Conservation (phyloP, 2,797 vertebrate species). For the Urophycis tenuis region DNA sequence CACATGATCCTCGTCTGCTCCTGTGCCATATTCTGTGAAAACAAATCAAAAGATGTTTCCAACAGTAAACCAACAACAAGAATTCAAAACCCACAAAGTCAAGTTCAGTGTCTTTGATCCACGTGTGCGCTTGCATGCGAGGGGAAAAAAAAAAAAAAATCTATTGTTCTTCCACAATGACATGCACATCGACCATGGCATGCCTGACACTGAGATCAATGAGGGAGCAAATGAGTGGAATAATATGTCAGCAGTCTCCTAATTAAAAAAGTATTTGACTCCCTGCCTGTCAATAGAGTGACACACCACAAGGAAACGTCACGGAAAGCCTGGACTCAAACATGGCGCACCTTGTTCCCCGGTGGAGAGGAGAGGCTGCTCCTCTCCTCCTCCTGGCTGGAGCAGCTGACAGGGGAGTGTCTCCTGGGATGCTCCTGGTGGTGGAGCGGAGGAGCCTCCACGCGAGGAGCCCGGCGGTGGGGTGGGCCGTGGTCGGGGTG, state of each 20-base stretch:
- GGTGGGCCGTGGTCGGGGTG: slow-evolving; percentile 8
- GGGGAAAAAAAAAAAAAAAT: slow-evolving; percentile 9
- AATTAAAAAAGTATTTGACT: slow-evolving; percentile 25
- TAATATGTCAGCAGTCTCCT: slow-evolving; percentile 41
- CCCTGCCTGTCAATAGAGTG: neutral
- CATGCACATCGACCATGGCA: neutral
- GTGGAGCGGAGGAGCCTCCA: neutral
- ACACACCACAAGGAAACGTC: slow-evolving; percentile 5
- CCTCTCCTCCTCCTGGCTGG: slow-evolving; percentile 53
- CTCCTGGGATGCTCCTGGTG: slow-evolving; percentile 23
- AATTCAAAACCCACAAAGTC: neutral
- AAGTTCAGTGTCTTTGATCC: neutral
- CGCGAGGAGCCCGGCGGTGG: neutral
- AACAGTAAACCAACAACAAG: neutral
- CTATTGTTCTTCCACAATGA: slow-evolving; percentile 16
- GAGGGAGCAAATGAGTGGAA: slow-evolving; percentile 44
- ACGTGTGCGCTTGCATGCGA: slow-evolving; percentile 16
- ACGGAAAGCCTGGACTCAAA: slow-evolving; percentile 5
- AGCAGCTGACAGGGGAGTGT: slow-evolving; percentile 25
- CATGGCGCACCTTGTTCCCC: slow-evolving; percentile 46
- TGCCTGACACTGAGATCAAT: slow-evolving; percentile 44
- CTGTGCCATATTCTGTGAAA: slow-evolving; percentile 54
- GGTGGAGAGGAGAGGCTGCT: slow-evolving; percentile 42
- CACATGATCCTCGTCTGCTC: slow-evolving; percentile 63
- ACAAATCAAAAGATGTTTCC: slow-evolving; percentile 9